Evolutionary conservation across 2,888 invertebrate species (phyloP), one percentile per base, ranked within the genome.

Genomic region (Lithophane semibrunnea): DNA sequence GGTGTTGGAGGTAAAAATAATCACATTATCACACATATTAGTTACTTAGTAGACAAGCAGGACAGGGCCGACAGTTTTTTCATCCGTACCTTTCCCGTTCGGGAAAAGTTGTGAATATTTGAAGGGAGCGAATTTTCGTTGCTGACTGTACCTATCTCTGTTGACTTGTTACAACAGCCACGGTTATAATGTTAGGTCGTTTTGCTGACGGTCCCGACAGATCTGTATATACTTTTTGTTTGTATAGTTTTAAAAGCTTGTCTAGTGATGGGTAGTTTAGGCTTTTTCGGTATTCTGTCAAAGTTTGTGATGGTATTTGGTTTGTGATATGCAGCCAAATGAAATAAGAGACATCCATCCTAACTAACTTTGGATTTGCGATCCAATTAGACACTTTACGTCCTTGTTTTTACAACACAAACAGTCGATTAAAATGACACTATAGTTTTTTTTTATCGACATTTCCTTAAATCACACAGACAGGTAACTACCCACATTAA

Each of bases 21-120:
- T 79, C 65, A 42, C 70, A 87, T 88, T 87, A 83, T 60, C n/a
- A 73, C 69, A 76, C 73, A 81, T 75, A 77, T 87, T 83, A 85
- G 85, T 80, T 80, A 80, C 78, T 82, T 75, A 72, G 79, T 72
- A 69, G 70, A 75, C 73, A 61, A 12, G 44, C 37, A 29, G 64
- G 58, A 77, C 54, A 77, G 10, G 70, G 47, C 87, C 74, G 90
- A 77, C 89, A 88, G 88, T 89, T 90, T 89, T 88, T 89, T 78
- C 82, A 82, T 73, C 85, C 85, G 88, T 85, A 56, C 79, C 29
- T 54, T 68, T 70, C 87, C 88, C 84, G 90, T 79, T 90, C 85
- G 79, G 86, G 87, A 91, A 78, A 93, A 92, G 91, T 93, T 92
- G 89, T 93, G 92, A 93, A 94, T 94, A 92, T 93, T 94, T 92